A percentile compares a stretch with the other conserved stretches of the same genome.
phyloP scores from a whole-genome alignment of 2,113 vertebrate genomes.

The Myotis brandtii region DNA sequence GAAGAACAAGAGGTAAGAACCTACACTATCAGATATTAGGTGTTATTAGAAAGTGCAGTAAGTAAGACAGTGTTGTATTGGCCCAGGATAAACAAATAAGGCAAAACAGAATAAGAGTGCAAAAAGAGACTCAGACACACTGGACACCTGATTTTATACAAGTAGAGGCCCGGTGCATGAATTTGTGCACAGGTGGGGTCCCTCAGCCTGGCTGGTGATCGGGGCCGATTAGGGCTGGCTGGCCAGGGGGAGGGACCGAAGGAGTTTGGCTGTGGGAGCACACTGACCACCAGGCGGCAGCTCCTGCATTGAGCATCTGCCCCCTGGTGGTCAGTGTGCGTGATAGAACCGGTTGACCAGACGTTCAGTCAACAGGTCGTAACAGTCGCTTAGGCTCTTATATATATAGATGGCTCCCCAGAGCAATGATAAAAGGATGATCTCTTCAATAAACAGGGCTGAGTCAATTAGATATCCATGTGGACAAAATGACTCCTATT shows the following conservation, averaged over 20 bases:
- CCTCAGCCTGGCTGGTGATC: no score
- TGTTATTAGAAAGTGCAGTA: neutral
- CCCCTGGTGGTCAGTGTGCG: no score
- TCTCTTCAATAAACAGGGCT: neutral
- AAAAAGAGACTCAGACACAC: neutral
- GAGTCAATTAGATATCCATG: neutral
- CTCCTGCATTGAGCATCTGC: no score
- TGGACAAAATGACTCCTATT: neutral
- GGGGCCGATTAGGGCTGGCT: no score
- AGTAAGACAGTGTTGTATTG: neutral
- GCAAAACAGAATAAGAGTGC: neutral
- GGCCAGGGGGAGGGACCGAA: accelerated
- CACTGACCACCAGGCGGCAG: no score
- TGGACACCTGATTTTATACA: neutral
- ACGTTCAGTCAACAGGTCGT: no score
- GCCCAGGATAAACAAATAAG: neutral
- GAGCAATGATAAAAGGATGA: neutral
- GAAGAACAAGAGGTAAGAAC: neutral
- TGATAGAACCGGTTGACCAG: no score
- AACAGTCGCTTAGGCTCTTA: no score
- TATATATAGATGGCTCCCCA: neutral
- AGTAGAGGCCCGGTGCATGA: no score
- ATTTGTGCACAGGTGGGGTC: no score
- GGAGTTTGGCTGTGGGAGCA: no score
- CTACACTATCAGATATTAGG: neutral